These are phyloP conservation scores for Zeuzera pyrina DNA, from an alignment of 2,888 invertebrate species.

Conservation along the genomic window DNA sequence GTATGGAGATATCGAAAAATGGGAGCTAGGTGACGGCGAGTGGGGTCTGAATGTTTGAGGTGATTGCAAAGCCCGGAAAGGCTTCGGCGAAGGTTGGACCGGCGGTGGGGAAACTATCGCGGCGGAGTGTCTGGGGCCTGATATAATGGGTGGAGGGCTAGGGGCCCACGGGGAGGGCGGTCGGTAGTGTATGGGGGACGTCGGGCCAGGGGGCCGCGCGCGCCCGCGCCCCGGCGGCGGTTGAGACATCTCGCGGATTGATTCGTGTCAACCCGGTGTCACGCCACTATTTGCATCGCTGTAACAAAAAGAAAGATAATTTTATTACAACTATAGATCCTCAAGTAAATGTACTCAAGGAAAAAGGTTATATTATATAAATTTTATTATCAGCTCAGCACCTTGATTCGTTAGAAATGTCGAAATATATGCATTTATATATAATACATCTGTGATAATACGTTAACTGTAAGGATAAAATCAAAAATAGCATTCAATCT, in stretches of 20 bases:
- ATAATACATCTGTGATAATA: too few species aligned
- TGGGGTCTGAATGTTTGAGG: slow-evolving; percentile 58
- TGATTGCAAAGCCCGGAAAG: slow-evolving; percentile 60
- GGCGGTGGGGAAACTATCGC: slow-evolving; percentile 71
- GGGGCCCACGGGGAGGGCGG: slow-evolving; percentile 85
- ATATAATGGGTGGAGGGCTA: slow-evolving; percentile 81
- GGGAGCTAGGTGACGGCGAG: slow-evolving; percentile 63
- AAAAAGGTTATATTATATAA: too few species aligned
- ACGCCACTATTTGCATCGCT: slow-evolving; percentile 68
- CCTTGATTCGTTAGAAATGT: too few species aligned
- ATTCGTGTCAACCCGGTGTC: slow-evolving; percentile 68
- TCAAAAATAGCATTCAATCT: too few species aligned
- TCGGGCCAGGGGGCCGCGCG: slow-evolving; percentile 55
- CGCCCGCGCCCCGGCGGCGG: slow-evolving; percentile 67
- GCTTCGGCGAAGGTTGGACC: slow-evolving; percentile 71
- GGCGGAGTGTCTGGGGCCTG: slow-evolving; percentile 72
- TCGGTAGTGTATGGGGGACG: slow-evolving; percentile 78
- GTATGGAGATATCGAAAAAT: slow-evolving; percentile 66
- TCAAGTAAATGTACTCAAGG: background rate
- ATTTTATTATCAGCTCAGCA: too few species aligned
- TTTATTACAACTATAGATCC: background rate
- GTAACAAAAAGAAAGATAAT: slow-evolving; percentile 36
- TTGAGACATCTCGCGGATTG: slow-evolving; percentile 69
- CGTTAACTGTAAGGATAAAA: too few species aligned
- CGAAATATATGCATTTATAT: too few species aligned